These are phyloP conservation scores for Carcharodon carcharias DNA, from an alignment of 2,797 vertebrate genomes.

Conservation along the genomic window DNA sequence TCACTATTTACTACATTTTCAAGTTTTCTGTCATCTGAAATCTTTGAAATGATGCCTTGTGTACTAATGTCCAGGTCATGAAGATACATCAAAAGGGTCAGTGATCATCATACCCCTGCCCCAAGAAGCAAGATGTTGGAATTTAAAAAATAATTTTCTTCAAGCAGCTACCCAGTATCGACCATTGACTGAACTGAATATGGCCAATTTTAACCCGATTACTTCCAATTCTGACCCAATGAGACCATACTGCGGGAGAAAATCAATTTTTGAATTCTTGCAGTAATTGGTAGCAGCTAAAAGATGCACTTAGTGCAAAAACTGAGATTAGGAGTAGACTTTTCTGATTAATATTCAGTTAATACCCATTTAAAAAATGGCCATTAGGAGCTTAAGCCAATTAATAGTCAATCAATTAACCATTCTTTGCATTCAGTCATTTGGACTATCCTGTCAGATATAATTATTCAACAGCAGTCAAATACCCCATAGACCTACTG, in stretches of 20 bases:
- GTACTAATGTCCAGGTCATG: no score
- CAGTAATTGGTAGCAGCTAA: constrained; percentile 16
- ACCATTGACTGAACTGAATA: background rate
- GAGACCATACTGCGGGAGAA: background rate
- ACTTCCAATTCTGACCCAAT: background rate
- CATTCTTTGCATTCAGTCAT: background rate
- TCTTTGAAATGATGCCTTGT: no score
- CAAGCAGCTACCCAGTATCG: background rate
- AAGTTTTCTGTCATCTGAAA: no score
- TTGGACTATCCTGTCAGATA: background rate
- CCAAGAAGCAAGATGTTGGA: background rate
- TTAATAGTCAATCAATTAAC: constrained; percentile 18
- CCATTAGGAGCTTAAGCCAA: background rate
- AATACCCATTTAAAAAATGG: background rate
- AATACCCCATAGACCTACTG: background rate
- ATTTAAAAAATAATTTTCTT: background rate
- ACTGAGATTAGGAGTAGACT: background rate
- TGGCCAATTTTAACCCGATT: background rate
- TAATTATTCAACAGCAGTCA: constrained; percentile 10
- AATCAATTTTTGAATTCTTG: background rate
- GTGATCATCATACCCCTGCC: no score
- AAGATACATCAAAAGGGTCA: no score
- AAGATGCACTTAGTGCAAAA: constrained; percentile 14
- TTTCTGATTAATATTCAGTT: constrained; percentile 30
- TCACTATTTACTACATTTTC: no score